Base-by-base conservation (phyloP, 1,140 invertebrate genomes). In the Himalopsyche phryganea region DNA sequence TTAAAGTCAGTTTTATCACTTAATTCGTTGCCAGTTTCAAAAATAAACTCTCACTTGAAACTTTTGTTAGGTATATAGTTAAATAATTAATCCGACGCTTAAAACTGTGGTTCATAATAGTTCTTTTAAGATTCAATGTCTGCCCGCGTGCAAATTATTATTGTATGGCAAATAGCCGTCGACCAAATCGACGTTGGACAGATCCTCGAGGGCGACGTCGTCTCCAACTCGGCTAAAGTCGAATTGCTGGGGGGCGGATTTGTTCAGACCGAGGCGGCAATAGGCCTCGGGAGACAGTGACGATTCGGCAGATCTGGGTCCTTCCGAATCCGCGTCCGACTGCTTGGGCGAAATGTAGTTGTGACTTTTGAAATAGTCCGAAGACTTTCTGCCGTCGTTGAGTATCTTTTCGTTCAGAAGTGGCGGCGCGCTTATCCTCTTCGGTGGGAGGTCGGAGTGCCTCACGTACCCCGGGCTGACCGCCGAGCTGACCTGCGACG, bases 141-240 rank as follows among this genome's bases (percentile, higher is more conserved):
- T 28, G 23, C 23, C 23, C 3, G 23, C 23, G 23, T 9, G 23
- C 3, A 28, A 5, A 28, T 28, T 28, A 28, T 9, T 28, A 28
- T 9, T 28, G 23, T 28, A 28, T 28, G 23, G 23, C 23, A 28
- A 28, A 28, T 28, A 28, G n/a, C n/a, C n/a, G n/a, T n/a, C n/a
- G n/a, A n/a, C n/a, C 9, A 9, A 28, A 9, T 28, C 23, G 23
- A 28, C 23, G 9, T 28, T 28, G 23, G 23, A 28, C 23, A 28
- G 3, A 36, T 41, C 36, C n/a, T 36, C 47, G 45, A 11, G 48
- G 33, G 48, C 73, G 58, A 76, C 71, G 18, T 69, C 72, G 61
- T 73, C 74, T 71, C 74, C 76, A 1, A 74, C 75, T 55, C 77
- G 77, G 13, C 74, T 66, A 50, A 75, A 77, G 52, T 77, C 77